Evolutionary conservation across 1,140 invertebrate genomes (phyloP).

Genomic region (Saccostrea glomerata): DNA sequence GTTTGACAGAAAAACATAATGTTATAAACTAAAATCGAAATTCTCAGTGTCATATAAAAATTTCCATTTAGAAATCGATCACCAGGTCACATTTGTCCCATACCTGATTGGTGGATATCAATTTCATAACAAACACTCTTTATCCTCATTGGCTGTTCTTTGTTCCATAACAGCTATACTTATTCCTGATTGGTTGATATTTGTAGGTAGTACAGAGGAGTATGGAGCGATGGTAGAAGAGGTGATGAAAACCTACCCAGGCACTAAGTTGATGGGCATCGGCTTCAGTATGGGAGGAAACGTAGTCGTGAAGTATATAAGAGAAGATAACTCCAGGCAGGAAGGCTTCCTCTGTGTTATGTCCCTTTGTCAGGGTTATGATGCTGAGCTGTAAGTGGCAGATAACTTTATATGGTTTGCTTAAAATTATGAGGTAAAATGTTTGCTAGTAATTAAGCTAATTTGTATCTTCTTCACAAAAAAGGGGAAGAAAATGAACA

Average conservation of each 20-base stretch:
- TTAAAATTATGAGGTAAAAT: no score
- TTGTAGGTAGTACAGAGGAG: slow-evolving; percentile 90
- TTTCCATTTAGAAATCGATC: no score
- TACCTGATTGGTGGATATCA: no score
- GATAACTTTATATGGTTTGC: no score
- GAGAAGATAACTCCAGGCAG: slow-evolving; percentile 82
- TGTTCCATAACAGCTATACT: no score
- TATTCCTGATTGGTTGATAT: slow-evolving; percentile 52
- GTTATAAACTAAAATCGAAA: no score
- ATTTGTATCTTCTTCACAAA: no score
- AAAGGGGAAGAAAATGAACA: no score
- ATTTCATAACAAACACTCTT: no score
- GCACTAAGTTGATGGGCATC: slow-evolving; percentile 88
- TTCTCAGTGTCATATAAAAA: no score
- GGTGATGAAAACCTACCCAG: slow-evolving; percentile 86
- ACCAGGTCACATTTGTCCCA: neutral
- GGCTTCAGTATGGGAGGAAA: slow-evolving; percentile 94
- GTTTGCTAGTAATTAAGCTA: no score
- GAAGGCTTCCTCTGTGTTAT: slow-evolving; percentile 90
- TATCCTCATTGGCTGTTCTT: neutral
- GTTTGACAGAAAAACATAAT: no score
- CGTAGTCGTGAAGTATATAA: slow-evolving; percentile 92
- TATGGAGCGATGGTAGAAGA: slow-evolving; percentile 89
- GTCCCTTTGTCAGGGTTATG: slow-evolving; percentile 95
- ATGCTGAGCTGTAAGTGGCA: slow-evolving; percentile 88